Evolutionary conservation across 2,797 vertebrate species (phyloP).

Genomic region (Pseudochirops cupreus): DNA sequence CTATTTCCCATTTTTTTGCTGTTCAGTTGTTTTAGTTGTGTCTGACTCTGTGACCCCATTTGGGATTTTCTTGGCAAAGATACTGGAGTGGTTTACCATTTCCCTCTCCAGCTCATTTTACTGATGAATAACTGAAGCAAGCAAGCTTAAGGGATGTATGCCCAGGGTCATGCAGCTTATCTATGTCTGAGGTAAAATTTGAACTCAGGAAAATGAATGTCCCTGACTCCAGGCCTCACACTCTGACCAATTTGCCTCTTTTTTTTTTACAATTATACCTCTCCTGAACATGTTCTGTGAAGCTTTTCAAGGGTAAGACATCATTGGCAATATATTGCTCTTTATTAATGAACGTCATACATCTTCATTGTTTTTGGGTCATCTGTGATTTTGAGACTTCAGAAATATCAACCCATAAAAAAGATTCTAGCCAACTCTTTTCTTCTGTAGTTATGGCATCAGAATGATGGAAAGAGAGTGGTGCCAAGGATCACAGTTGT

Average conservation of each 20-base stretch:
- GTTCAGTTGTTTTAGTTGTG: background rate
- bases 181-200: background rate
- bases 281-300: background rate
- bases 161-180: background rate
- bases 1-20: background rate
- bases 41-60: background rate
- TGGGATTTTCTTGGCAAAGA: background rate
- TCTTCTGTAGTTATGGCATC: background rate
- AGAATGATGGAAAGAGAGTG: background rate
- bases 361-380: background rate
- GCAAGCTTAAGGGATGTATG: background rate
- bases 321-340: background rate
- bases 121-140: background rate
- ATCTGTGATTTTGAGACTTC: background rate
- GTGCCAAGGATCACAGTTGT: background rate
- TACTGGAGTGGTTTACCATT: background rate
- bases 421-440: background rate
- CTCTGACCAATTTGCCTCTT: background rate
- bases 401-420: background rate
- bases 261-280: background rate
- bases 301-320: background rate
- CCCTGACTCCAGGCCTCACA: background rate
- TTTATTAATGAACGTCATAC: background rate
- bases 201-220: background rate
- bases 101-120: background rate